Evolutionary conservation across 1,140 invertebrate genomes (phyloP).

Genomic region (Panagrolaimus sp.): DNA sequence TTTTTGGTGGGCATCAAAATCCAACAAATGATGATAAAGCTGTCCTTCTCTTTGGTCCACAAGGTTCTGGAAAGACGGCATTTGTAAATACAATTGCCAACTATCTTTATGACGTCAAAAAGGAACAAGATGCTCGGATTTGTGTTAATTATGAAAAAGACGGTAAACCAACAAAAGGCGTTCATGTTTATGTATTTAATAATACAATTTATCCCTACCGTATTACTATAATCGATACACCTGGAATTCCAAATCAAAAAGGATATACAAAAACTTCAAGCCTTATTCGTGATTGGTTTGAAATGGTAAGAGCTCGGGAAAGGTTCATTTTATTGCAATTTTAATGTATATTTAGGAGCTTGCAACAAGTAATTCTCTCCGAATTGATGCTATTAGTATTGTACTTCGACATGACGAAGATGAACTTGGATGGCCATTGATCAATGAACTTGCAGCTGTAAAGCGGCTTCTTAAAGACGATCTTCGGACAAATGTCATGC

Average conservation of each 20-base stretch:
- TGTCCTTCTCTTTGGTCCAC: conserved; percentile 23
- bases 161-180: conserved; percentile 1
- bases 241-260: conserved; percentile 20
- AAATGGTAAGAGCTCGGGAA: not conserved
- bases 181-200: conserved; percentile 26
- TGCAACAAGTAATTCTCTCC: conserved; percentile 3
- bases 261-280: conserved; percentile 20
- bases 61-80: conserved; percentile 26
- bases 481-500: conserved; percentile 16
- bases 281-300: conserved; percentile 22
- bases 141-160: conserved; percentile 13
- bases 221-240: conserved; percentile 32
- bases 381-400: conserved; percentile 21
- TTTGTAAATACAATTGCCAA: conserved; percentile 27
- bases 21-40: conserved; percentile 24
- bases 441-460: conserved; percentile 18
- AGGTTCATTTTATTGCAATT: not conserved
- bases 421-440: conserved; percentile 17
- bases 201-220: conserved; percentile 24
- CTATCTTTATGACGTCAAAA: conserved; percentile 31
- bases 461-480: conserved; percentile 21
- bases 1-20: conserved; percentile 20
- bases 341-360: conserved; percentile 11
- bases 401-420: conserved; percentile 16
- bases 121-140: conserved; percentile 34